A percentile compares a stretch with the other conserved stretches of the same genome.
phyloP scores from a whole-genome alignment of 2,888 invertebrate genomes.

The Seira ritae region DNA sequence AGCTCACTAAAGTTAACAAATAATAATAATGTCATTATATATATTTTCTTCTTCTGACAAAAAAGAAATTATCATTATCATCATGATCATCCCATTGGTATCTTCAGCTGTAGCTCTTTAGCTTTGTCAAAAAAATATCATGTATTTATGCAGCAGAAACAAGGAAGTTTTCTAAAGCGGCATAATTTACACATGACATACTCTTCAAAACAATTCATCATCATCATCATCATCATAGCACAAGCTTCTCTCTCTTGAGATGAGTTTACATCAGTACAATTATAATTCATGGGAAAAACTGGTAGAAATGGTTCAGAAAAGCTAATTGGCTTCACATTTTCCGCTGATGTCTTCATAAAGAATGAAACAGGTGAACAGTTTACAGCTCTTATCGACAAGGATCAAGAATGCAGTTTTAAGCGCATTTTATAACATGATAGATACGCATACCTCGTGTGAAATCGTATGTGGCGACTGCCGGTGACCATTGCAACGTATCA shows the following conservation, averaged over 20 bases:
- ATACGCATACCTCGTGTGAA: neutral
- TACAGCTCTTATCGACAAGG: slow-evolving; percentile 30
- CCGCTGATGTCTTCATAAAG: slow-evolving; percentile 25
- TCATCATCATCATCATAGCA: slow-evolving; percentile 14
- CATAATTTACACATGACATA: slow-evolving; percentile 10
- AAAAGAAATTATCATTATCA: neutral
- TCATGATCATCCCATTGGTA: too few species aligned
- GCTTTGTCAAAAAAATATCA: neutral
- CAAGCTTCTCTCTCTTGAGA: too few species aligned
- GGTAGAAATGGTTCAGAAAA: slow-evolving; percentile 43
- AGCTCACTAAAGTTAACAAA: slow-evolving; percentile 26
- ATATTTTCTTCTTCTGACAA: slow-evolving; percentile 3
- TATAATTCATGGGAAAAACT: slow-evolving; percentile 36
- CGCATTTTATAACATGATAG: neutral
- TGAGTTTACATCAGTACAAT: slow-evolving; percentile 9
- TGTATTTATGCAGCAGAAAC: slow-evolving; percentile 2
- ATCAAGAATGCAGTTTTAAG: slow-evolving; percentile 26
- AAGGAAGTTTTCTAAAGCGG: slow-evolving; percentile 24
- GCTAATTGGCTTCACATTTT: slow-evolving; percentile 43
- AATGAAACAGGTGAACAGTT: neutral
- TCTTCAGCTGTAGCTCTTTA: neutral
- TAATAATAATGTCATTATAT: slow-evolving; percentile 33
- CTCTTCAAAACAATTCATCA: slow-evolving; percentile 29
- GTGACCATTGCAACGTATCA: neutral
- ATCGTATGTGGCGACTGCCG: too few species aligned